Percentiles rank a stretch among this genome's conserved stretches.
Evolutionary conservation across 1,140 invertebrate species (phyloP).

Genomic region (Papilio machaon): DNA sequence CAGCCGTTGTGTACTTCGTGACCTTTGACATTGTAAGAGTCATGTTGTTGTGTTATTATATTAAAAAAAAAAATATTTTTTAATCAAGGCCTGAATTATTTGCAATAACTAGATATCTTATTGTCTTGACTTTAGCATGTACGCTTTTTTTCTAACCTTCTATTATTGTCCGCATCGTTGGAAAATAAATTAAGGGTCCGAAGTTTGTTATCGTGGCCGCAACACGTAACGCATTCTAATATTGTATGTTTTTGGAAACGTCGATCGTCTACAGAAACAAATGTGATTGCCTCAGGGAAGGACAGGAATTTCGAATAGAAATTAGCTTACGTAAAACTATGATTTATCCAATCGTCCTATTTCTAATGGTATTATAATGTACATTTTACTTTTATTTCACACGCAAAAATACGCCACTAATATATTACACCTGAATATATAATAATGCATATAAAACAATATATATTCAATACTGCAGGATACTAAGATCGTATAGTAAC

Average conservation of each 20-base stretch:
- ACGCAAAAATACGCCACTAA: no score
- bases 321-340: not conserved
- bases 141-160: slow-evolving; percentile 4
- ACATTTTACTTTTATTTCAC: not conserved
- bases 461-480: no score
- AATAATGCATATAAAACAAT: no score
- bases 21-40: not conserved
- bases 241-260: slow-evolving; percentile 11
- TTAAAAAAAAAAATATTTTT: no score
- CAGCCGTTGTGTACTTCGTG: not conserved
- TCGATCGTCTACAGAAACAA: not conserved
- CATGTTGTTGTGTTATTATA: no score
- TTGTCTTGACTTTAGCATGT: not conserved
- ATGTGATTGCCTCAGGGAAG: not conserved
- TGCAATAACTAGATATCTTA: not conserved
- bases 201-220: slow-evolving; percentile 18
- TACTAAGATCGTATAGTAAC: no score
- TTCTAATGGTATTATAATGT: not conserved
- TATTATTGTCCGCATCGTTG: slow-evolving; percentile 1
- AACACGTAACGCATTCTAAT: slow-evolving; percentile 26
- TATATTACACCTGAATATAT: no score
- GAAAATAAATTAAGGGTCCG: slow-evolving; percentile 16
- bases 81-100: no score
- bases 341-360: not conserved
- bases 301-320: not conserved